Evolutionary conservation across 2,113 vertebrate species (phyloP), one percentile per base, ranked within the genome.

Genomic region (Chaenocephalus aceratus): DNA sequence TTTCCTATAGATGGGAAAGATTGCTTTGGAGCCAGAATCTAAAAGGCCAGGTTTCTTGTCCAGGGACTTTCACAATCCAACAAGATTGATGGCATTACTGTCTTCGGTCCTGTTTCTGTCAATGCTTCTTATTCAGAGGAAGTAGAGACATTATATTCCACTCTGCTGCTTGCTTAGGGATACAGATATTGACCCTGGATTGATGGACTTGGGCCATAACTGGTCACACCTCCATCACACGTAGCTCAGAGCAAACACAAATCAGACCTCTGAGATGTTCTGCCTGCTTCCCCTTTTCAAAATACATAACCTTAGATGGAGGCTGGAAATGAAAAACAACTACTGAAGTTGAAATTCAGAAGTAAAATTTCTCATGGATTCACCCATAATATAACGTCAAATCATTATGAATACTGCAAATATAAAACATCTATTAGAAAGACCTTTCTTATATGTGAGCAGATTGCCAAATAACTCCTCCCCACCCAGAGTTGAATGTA

Each of bases 121-220:
- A 73, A 21, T 74, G 69, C 78, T 89, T 83, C 54, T 71, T 60
- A 80, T 71, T 86, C 79, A 71, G 74, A 52, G 14, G 0, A 49
- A 78, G 15, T 18, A 70, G 51, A 83, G 67, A 65, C n/a, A 26
- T 77, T 71, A 82, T 88, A 83, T 86, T 86, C 87, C 69, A 69
- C n/a, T 30, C 61, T 16, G 70, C 77, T 74, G 67, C 71, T 87
- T 74, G 67, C 71, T 87, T 64, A 75, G 85, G 66, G 78, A 86
- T 46, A 73, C n/a, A 56, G 65, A 81, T 79, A 82, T 68, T 82
- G 86, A 88, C 80, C 65, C 44, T 59, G 58, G 69, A 75, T 23
- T 85, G 76, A 89, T 83, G 41, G 75, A 83, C 56, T 60, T 72
- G 30, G 11, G 64, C 57, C 51, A 64, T 36, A 11, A 52, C 59